These are phyloP conservation scores for Gyps fulvus DNA, from an alignment of 2,113 vertebrate species.

Conservation along the genomic window DNA sequence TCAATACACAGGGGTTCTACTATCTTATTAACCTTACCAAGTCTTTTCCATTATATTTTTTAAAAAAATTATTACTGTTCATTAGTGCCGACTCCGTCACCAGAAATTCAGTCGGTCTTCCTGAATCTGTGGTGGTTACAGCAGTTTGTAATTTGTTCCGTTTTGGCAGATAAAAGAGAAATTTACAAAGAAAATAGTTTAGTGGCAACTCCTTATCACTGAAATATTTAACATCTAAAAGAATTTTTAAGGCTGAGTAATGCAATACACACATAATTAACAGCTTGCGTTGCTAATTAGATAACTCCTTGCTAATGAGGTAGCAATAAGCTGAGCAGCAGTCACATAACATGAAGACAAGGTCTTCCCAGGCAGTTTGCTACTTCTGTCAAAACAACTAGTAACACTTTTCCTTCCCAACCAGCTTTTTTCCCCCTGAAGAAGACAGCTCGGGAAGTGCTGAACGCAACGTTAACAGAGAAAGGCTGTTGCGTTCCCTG, in stretches of 20 bases:
- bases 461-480: background rate
- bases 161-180: background rate
- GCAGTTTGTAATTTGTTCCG: background rate
- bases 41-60: background rate
- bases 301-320: constrained; percentile 51
- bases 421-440: background rate
- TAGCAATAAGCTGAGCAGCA: constrained; percentile 40
- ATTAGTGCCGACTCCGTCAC: constrained; percentile 9
- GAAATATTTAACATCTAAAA: background rate
- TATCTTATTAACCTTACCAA: constrained; percentile 49
- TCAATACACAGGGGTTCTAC: background rate
- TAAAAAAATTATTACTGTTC: background rate
- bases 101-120: background rate
- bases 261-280: constrained; percentile 39
- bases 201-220: background rate
- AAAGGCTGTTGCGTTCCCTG: background rate
- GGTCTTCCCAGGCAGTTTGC: constrained; percentile 4
- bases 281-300: constrained; percentile 50
- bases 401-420: background rate
- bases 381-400: background rate
- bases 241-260: constrained; percentile 27
- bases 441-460: background rate
- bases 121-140: background rate
- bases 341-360: background rate
- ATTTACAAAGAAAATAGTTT: background rate